These are phyloP conservation scores for Pleuronectes platessa DNA, from an alignment of 2,113 vertebrate species.

Conservation along the genomic window DNA sequence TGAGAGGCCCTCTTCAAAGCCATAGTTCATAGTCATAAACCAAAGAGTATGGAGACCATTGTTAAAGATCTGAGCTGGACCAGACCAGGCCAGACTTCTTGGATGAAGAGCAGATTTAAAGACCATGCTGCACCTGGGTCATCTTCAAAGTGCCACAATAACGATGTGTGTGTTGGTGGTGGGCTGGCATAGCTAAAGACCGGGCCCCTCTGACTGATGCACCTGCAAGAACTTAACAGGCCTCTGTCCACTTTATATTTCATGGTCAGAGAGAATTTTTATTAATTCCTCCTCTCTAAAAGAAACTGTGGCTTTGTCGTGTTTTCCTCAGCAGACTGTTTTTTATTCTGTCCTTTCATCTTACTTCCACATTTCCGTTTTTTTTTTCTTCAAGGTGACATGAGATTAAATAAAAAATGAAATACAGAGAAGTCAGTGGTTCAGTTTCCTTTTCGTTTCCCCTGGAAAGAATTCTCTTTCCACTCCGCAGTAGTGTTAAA, in stretches of 20 bases:
- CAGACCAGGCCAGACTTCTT: slow-evolving; percentile 54
- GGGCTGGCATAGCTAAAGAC: slow-evolving; percentile 40
- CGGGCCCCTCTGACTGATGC: slow-evolving; percentile 51
- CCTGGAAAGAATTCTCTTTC: slow-evolving; percentile 36
- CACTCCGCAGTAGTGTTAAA: slow-evolving; percentile 26
- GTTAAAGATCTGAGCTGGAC: slow-evolving; percentile 72
- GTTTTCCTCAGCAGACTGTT: not conserved
- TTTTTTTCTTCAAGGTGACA: slow-evolving; percentile 25
- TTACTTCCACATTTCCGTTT: not conserved
- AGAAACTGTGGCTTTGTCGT: slow-evolving; percentile 45
- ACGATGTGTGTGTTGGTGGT: slow-evolving; percentile 18
- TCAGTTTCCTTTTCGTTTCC: slow-evolving; percentile 42
- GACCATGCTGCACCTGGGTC: slow-evolving; percentile 75
- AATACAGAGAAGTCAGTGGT: slow-evolving; percentile 14
- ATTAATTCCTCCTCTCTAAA: slow-evolving; percentile 23
- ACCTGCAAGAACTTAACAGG: slow-evolving; percentile 74
- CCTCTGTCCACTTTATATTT: slow-evolving; percentile 48
- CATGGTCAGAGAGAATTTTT: slow-evolving; percentile 56
- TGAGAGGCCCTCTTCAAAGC: slow-evolving; percentile 71
- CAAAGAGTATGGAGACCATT: slow-evolving; percentile 49
- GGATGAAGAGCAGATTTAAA: slow-evolving; percentile 71
- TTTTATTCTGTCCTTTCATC: slow-evolving; percentile 9
- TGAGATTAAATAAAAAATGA: slow-evolving; percentile 28
- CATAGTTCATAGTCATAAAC: slow-evolving; percentile 64
- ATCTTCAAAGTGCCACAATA: slow-evolving; percentile 67